phyloP scores from a whole-genome alignment of 2,113 vertebrate species.

The Callipepla californica region DNA sequence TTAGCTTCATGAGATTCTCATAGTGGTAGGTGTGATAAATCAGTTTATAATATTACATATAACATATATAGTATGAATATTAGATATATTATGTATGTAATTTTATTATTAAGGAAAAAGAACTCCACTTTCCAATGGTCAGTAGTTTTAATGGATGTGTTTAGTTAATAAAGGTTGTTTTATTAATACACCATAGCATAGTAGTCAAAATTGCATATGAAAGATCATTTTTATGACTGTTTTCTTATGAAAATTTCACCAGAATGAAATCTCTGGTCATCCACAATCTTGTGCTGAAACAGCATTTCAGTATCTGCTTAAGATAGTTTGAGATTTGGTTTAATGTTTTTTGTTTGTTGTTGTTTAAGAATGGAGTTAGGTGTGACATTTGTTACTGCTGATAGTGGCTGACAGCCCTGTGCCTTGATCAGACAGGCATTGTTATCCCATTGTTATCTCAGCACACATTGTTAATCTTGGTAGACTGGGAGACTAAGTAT shows the following conservation, averaged over 20 bases:
- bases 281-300: background rate
- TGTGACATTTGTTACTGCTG: background rate
- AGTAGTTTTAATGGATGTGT: background rate
- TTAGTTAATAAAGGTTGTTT: background rate
- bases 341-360: background rate
- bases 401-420: background rate
- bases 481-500: background rate
- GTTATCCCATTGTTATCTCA: background rate
- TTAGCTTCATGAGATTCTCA: background rate
- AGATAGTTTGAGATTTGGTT: background rate
- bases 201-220: background rate
- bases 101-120: background rate
- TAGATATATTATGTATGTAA: too few relatives aligned
- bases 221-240: background rate
- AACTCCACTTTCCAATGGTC: background rate
- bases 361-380: background rate
- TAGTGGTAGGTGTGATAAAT: background rate
- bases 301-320: background rate
- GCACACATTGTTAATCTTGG: background rate
- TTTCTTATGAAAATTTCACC: background rate
- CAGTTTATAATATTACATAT: background rate
- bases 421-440: background rate
- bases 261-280: background rate
- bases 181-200: background rate
- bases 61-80: too few relatives aligned